These are phyloP conservation scores for Siniperca chuatsi DNA, from an alignment of 2,113 vertebrate genomes.

Conservation along the genomic window DNA sequence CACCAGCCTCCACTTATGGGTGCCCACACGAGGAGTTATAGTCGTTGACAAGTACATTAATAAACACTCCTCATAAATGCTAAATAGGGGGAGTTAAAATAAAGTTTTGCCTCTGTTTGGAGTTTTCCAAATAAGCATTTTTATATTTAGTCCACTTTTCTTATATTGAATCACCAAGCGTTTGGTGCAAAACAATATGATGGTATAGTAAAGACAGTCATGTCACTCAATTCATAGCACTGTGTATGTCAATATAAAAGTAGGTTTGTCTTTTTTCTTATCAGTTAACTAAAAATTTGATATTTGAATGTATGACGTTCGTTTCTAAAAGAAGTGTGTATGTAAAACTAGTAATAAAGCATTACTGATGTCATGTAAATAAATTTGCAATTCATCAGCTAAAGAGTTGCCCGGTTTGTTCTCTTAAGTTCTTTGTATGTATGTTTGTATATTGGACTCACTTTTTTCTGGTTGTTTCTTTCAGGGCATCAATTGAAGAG, in stretches of 20 bases:
- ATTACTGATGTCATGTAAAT: constrained; percentile 10
- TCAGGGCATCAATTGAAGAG: constrained; percentile 93
- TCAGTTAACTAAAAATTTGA: not conserved
- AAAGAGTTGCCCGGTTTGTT: not conserved
- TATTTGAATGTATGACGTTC: not conserved
- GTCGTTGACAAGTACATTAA: too few species aligned
- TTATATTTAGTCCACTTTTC: too few species aligned
- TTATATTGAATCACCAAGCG: too few species aligned
- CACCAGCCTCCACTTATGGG: too few species aligned
- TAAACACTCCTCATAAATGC: not conserved
- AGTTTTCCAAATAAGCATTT: not conserved
- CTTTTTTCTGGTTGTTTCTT: constrained; percentile 15
- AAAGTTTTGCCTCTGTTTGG: not conserved
- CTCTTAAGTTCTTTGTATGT: not conserved
- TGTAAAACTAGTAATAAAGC: not conserved
- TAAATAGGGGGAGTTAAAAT: too few species aligned
- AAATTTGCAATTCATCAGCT: not conserved
- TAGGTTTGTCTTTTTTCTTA: not conserved
- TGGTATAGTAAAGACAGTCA: not conserved
- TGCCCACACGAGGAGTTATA: too few species aligned
- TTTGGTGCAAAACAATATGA: not conserved
- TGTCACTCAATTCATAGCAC: too few species aligned
- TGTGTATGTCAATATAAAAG: not conserved
- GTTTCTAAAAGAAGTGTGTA: not conserved
- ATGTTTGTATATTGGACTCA: not conserved